A percentile compares a stretch with the other conserved stretches of the same genome.
phyloP scores from a whole-genome alignment of 2,113 vertebrate species.

The Notarius quadriscutis region DNA sequence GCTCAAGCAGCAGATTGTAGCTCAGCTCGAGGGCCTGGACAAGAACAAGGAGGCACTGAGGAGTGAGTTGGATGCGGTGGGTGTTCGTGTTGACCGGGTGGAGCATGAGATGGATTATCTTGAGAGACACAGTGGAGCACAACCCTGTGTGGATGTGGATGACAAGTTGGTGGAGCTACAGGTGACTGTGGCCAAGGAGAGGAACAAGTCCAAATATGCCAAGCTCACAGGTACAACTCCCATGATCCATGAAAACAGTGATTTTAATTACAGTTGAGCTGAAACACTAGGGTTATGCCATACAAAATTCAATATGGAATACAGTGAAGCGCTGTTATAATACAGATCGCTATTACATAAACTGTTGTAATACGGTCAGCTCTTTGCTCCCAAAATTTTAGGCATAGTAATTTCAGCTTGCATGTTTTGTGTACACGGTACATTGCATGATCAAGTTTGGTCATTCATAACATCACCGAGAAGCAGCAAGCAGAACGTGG shows the following conservation, averaged over 20 bases:
- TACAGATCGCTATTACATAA: no score
- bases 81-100: slow-evolving; percentile 84
- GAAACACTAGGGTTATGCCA: not conserved
- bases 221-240: slow-evolving; percentile 81
- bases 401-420: no score
- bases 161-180: slow-evolving; percentile 87
- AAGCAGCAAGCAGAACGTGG: no score
- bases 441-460: no score
- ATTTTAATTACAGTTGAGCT: not conserved
- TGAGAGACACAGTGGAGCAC: slow-evolving; percentile 88
- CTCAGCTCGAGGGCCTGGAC: slow-evolving; percentile 86
- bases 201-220: slow-evolving; percentile 85
- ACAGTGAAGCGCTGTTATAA: not conserved
- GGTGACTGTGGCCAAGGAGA: slow-evolving; percentile 79
- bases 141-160: slow-evolving; percentile 88
- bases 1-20: slow-evolving; percentile 93
- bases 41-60: slow-evolving; percentile 86
- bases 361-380: no score
- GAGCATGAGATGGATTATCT: slow-evolving; percentile 95
- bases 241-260: not conserved
- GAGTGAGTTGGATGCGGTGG: slow-evolving; percentile 77
- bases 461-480: no score
- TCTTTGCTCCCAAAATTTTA: no score
- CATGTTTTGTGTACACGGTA: no score
- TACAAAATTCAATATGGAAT: not conserved